These are phyloP conservation scores for Tetrao urogallus DNA, from an alignment of 2,113 vertebrate species.

Conservation along the genomic window DNA sequence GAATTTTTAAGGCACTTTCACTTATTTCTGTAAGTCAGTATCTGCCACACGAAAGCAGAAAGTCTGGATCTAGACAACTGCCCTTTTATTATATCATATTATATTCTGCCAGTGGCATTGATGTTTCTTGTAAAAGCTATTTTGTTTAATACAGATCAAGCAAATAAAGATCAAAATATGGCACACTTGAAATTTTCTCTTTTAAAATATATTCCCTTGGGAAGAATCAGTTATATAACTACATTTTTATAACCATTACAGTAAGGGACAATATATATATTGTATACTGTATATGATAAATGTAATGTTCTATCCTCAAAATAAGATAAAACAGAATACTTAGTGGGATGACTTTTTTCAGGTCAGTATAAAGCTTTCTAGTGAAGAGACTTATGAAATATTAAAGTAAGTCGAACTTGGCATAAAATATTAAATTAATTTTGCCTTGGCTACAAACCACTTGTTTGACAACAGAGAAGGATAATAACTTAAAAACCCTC, in stretches of 20 bases:
- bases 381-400: background rate
- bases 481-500: background rate
- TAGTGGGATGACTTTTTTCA: background rate
- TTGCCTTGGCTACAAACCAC: slow-evolving; percentile 13
- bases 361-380: background rate
- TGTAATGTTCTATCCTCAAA: background rate
- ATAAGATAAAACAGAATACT: background rate
- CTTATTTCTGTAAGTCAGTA: background rate
- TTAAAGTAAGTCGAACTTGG: slow-evolving; percentile 1
- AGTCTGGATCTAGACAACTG: background rate
- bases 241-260: background rate
- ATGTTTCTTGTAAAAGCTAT: background rate
- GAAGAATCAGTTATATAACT: background rate
- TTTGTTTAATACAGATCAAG: background rate
- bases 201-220: background rate
- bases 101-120: background rate
- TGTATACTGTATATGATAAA: background rate
- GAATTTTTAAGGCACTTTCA: background rate
- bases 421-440: slow-evolving; percentile 18
- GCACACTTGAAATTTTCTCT: background rate
- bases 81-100: background rate
- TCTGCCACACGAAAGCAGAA: background rate
- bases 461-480: background rate
- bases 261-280: background rate
- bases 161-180: background rate